Base-by-base conservation (phyloP, 2,113 vertebrate genomes). In the Calcarius ornatus region DNA sequence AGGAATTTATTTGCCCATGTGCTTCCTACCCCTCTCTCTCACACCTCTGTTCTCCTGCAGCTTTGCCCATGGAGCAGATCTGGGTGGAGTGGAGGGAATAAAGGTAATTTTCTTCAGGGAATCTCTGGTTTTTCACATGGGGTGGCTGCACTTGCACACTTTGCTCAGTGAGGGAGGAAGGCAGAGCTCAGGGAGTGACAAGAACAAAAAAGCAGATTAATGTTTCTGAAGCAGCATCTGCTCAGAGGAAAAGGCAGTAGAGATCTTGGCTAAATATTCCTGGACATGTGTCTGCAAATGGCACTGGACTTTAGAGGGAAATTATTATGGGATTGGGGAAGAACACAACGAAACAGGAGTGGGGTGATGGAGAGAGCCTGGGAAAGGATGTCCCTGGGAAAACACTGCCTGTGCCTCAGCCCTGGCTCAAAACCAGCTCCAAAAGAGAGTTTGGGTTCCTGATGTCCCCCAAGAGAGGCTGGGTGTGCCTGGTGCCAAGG, bases 1-100 rank as follows among this genome's bases (percentile, higher is more conserved):
- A 81, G 69, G 77, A 92, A 95, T 96, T 84, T 91, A 31, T 68
- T 81, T 48, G 80, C 15, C 82, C 22, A 0, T 22, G 69, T 60
- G 27, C 28, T 92, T 68, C 40, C 45, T 47, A 15, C 43, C 43
- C 43, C 43, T 80, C 23, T 65, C 19, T 77, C 42, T 51, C 78
- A 73, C 70, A 73, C 35, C 70, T 72, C 59, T 50, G 0, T 51
- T 88, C 35, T 75, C 61, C 60, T 86, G 82, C 65, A 79, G 48
- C 45, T 94, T 79, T 70, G 40, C 31, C 11, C 33, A 1, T 24
- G 30, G 65, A 82, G 77, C 33, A 28, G 42, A 65, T 45, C 59
- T 54, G 68, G 54, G 33, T 65, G 66, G 30, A 63, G 35, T 33
- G 24, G 16, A 35, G 56, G 79, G 61, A 86, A 57, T 43, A 51